Evolutionary conservation across 2,113 vertebrate species (phyloP).

Genomic region (Antidorcas marsupialis): DNA sequence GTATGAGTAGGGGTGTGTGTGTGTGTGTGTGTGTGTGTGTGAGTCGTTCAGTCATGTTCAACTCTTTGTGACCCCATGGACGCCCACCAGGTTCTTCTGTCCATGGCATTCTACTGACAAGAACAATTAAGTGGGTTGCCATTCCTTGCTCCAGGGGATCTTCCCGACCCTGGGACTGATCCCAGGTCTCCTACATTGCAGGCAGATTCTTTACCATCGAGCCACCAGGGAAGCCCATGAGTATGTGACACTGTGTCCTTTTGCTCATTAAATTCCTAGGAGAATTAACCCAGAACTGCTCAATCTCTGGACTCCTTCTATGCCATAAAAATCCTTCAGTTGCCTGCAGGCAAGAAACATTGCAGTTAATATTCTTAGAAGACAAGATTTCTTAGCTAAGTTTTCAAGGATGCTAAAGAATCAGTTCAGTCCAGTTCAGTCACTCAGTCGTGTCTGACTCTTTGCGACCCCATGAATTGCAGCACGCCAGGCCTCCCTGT

Average conservation of each 20-base stretch:
- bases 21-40: not conserved
- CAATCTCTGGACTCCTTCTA: not conserved
- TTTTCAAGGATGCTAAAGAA: not conserved
- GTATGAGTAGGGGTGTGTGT: not conserved
- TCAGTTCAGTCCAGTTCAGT: not conserved
- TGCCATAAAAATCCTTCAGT: not conserved
- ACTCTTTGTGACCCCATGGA: not conserved
- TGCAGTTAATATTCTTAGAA: not conserved
- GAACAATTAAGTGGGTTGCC: not conserved
- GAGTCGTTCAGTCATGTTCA: not conserved
- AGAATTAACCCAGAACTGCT: not conserved
- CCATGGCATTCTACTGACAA: not conserved
- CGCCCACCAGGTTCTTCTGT: not conserved
- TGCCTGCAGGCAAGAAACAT: not conserved
- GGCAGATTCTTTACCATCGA: not conserved
- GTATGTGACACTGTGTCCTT: not conserved
- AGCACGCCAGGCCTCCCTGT: no score
- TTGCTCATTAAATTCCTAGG: not conserved
- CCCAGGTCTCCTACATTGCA: not conserved
- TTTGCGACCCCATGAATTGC: no score
- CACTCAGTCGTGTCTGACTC: no score
- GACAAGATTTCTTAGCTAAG: not conserved
- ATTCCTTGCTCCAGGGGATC: not conserved
- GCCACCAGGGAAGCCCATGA: not conserved
- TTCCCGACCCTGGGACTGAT: not conserved